Conservation (phyloP, 2,113 vertebrate species). For the Thunnus thynnus region DNA sequence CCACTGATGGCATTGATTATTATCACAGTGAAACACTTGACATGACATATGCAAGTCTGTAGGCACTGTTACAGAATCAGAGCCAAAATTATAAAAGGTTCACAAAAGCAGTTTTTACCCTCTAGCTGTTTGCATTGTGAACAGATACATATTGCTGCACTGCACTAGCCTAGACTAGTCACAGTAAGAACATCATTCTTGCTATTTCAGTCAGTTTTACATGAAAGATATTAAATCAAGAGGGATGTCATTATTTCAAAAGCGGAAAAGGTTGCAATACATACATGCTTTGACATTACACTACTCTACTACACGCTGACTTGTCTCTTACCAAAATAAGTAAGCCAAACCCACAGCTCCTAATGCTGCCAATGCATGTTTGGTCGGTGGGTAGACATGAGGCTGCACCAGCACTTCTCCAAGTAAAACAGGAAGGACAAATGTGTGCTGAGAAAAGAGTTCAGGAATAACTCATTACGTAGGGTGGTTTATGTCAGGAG, state of each 20-base stretch:
- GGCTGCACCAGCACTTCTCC: conserved; percentile 80
- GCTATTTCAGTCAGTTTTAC: background rate
- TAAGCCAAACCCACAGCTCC: conserved; percentile 76
- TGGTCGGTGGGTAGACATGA: conserved; percentile 78
- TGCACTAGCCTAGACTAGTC: conserved; percentile 3
- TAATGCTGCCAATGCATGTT: conserved; percentile 76
- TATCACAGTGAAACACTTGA: background rate
- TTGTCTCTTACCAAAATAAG: conserved; percentile 77
- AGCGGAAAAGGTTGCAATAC: too few relatives aligned
- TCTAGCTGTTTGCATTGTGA: conserved; percentile 10
- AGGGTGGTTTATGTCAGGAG: background rate
- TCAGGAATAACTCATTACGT: background rate
- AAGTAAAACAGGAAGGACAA: conserved; percentile 80
- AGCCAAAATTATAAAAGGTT: background rate
- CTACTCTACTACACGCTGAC: background rate
- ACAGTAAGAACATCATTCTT: background rate
- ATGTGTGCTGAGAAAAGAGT: conserved; percentile 77
- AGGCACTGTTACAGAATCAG: background rate
- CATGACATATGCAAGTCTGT: background rate
- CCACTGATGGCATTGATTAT: background rate
- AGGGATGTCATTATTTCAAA: background rate
- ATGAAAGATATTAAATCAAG: background rate
- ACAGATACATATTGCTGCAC: background rate
- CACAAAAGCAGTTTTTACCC: background rate
- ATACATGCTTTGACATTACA: too few relatives aligned